Evolutionary conservation across 1,140 invertebrate species (phyloP).

Genomic region (Ylistrum balloti): DNA sequence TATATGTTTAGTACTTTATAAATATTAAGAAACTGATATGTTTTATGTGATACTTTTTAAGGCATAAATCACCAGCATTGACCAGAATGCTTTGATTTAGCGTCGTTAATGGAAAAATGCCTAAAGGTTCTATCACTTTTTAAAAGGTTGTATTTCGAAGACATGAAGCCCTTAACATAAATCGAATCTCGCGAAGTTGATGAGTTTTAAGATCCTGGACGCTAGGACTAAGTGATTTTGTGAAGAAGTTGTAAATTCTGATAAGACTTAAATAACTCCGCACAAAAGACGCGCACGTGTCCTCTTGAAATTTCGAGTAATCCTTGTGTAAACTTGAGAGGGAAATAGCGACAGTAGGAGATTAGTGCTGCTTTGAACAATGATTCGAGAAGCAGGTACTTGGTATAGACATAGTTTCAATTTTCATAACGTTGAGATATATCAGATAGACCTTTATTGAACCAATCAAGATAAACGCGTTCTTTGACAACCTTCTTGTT

Average conservation of each 20-base stretch:
- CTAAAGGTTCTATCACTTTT: no score
- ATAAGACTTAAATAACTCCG: neutral
- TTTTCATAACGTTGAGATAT: neutral
- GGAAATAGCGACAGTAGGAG: neutral
- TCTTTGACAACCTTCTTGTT: conserved; percentile 1
- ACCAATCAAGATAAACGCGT: neutral
- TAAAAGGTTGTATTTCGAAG: no score
- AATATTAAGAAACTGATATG: no score
- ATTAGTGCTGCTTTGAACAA: neutral
- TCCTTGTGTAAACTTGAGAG: conserved; percentile 21
- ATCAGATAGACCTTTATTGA: neutral
- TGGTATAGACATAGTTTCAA: neutral
- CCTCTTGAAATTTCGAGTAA: neutral
- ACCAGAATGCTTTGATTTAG: no score
- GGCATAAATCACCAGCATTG: no score
- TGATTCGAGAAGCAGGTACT: neutral
- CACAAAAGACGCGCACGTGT: neutral
- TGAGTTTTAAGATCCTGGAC: neutral
- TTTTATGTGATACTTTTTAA: no score
- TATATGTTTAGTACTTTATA: no score
- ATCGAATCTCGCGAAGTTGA: neutral
- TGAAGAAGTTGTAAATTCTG: neutral
- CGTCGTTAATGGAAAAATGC: no score
- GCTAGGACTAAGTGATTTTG: neutral
- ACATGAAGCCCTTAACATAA: neutral